Evolutionary conservation across 1,140 invertebrate species (phyloP), one percentile per base, ranked within the genome.

Genomic region (Ceratosolen fusciceps): DNA sequence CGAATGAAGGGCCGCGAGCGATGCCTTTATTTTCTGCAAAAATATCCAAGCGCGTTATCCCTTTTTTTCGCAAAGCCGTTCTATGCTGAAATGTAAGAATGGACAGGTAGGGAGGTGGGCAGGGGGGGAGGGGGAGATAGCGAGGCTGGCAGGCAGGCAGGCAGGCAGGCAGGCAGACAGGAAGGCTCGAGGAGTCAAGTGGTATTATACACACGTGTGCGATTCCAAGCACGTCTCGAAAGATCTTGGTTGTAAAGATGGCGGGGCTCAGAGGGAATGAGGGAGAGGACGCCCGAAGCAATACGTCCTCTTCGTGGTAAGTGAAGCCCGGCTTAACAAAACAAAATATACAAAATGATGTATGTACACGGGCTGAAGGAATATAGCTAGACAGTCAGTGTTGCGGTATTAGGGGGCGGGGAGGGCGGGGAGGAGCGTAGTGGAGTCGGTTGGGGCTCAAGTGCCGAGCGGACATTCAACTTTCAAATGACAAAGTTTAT

Each of bases 271-370:
- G n/a, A n/a, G n/a, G n/a, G n/a, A n/a, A n/a, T n/a, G 9, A 26
- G 56, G 56, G 31, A 34, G 31, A 34, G 34, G 34, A 0, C 24
- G 60, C 60, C 60, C 29, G 16, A 4, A 19, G 60, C 60, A 62
- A 62, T 62, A 62, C 31, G 60, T 34, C 31, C 8, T 14, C 60
- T 62, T 62, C 16, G 60, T 19, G 31, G 60, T 62, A 62, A 62
- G 60, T 62, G 60, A 62, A 34, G 60, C 60, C 10, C 3, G 34
- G 60, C 60, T 62, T 62, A 62, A 34, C 60, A 16, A 34, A 62
- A 62, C 60, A 19, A 62, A 62, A 62, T 62, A 62, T 26, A 10
- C 14, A 16, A 62, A 5, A 62, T 62, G 60, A 62, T 62, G 60
- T 62, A 34, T 62, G 26, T 19, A 34, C 56, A 12, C 29, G 10